phyloP scores from a whole-genome alignment of 2,797 vertebrate genomes.

The Amblyraja radiata region DNA sequence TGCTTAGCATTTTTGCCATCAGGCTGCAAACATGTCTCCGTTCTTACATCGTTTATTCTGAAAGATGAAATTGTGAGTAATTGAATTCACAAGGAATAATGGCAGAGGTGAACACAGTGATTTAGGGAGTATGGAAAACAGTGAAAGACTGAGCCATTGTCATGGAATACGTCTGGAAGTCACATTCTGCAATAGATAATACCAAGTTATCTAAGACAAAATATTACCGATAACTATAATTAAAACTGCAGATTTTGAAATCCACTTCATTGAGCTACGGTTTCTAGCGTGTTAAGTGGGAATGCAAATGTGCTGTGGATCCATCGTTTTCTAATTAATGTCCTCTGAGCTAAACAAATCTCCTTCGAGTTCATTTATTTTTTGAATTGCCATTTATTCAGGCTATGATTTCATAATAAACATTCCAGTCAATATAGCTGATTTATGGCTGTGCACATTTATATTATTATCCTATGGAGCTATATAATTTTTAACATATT shows the following conservation, averaged over 20 bases:
- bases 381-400: not conserved
- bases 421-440: not conserved
- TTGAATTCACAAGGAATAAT: not conserved
- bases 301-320: not conserved
- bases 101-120: not conserved
- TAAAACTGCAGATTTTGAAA: not conserved
- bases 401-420: not conserved
- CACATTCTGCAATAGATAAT: not conserved
- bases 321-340: not conserved
- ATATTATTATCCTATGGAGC: not conserved
- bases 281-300: not conserved
- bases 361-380: constrained; percentile 11
- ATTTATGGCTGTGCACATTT: constrained; percentile 12
- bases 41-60: not conserved
- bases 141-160: not conserved
- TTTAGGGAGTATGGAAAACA: not conserved
- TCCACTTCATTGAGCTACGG: not conserved
- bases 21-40: not conserved
- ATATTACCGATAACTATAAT: not conserved
- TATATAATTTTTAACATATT: constrained; percentile 25
- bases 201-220: not conserved
- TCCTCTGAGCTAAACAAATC: not conserved
- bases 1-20: not conserved
- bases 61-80: not conserved
- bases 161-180: not conserved